Percentiles rank a stretch among this genome's conserved stretches.
These are phyloP conservation scores for Datnioides undecimradiatus DNA, from an alignment of 2,113 vertebrate species.

Conservation along the genomic window DNA sequence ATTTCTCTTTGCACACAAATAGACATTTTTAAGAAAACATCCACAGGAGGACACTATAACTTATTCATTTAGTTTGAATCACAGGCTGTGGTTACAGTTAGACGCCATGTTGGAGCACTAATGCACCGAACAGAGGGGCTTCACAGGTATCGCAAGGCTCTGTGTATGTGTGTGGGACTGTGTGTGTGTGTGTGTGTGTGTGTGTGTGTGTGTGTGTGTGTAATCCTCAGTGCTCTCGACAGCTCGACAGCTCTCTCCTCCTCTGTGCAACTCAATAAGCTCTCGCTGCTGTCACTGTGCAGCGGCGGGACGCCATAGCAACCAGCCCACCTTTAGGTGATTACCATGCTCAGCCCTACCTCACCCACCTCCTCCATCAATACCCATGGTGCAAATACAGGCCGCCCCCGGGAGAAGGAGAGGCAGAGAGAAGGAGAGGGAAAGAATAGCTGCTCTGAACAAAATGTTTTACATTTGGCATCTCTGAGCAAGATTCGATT, in stretches of 20 bases:
- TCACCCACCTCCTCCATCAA: constrained; percentile 54
- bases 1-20: background rate
- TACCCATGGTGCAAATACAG: constrained; percentile 49
- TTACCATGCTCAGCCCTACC: constrained; percentile 63
- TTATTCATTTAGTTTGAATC: too few relatives aligned
- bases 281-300: constrained; percentile 85
- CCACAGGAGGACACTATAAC: too few relatives aligned
- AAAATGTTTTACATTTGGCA: constrained; percentile 24
- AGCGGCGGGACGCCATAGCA: constrained; percentile 74
- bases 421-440: background rate
- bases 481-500: background rate
- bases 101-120: background rate
- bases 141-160: constrained; percentile 28
- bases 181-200: constrained; percentile 38
- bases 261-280: constrained; percentile 81
- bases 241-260: constrained; percentile 80
- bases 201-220: constrained; percentile 7
- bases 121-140: constrained; percentile 21
- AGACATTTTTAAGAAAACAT: background rate
- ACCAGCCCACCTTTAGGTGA: constrained; percentile 78
- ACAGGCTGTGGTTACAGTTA: background rate
- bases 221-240: constrained; percentile 54
- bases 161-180: constrained; percentile 1
- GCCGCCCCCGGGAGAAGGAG: constrained; percentile 8
- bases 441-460: constrained; percentile 11